phyloP scores from a whole-genome alignment of 2,888 invertebrate species.

The Caenorhabditis imperialis region DNA sequence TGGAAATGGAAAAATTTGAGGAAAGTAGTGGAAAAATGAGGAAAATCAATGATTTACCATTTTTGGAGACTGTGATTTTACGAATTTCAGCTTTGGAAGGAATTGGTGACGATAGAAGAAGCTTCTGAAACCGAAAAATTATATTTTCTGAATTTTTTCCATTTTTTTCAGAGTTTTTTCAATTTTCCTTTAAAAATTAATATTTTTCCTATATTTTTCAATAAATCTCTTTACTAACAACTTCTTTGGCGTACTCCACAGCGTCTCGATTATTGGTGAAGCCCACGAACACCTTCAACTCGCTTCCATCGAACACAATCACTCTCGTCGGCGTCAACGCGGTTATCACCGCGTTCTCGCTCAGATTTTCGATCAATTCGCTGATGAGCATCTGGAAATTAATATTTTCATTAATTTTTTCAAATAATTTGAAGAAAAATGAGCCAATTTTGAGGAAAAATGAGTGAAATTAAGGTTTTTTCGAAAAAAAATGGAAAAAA shows the following conservation, averaged over 20 bases:
- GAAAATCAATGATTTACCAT: constrained; percentile 8
- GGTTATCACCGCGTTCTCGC: constrained; percentile 27
- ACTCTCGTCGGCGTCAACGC: constrained; percentile 22
- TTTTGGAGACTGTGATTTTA: constrained; percentile 29
- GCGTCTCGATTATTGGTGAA: constrained; percentile 26
- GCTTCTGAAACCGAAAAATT: constrained; percentile 6
- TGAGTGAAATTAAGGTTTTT: not conserved
- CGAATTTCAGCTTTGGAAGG: constrained; percentile 17
- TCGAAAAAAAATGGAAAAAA: constrained; percentile 3
- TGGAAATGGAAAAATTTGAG: not conserved
- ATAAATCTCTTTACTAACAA: constrained; percentile 21
- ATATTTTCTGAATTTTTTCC: not conserved
- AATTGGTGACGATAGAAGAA: constrained; percentile 24
- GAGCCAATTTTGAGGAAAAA: not conserved
- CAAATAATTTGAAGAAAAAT: not conserved
- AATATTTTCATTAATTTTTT: not conserved
- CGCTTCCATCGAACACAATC: constrained; percentile 34
- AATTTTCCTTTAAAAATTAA: not conserved
- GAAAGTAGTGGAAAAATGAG: too few relatives aligned
- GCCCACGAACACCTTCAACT: constrained; percentile 25
- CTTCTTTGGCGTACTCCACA: constrained; percentile 41
- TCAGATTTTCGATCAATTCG: constrained; percentile 20
- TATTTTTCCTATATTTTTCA: not conserved
- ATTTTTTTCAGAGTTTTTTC: not conserved
- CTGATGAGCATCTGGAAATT: constrained; percentile 25